Percentiles rank a stretch among this genome's conserved stretches.
Evolutionary conservation across 2,888 invertebrate genomes (phyloP).

Genomic region (Clostera curtula): DNA sequence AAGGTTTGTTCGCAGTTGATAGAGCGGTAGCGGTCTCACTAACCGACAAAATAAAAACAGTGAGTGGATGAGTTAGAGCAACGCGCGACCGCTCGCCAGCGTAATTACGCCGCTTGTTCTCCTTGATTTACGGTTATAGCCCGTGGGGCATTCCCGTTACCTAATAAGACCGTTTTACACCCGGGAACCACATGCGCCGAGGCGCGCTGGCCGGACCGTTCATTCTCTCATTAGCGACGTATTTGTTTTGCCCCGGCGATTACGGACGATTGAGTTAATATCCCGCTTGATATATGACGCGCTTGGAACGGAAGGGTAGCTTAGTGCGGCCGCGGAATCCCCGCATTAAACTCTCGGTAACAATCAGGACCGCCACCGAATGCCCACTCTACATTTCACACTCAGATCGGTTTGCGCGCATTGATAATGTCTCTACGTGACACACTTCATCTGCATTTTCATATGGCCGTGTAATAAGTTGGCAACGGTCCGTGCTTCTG

Average conservation of each 20-base stretch:
- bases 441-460: slow-evolving; percentile 4
- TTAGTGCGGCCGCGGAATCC: slow-evolving; percentile 30
- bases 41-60: slow-evolving; percentile 72
- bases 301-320: slow-evolving; percentile 49
- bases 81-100: slow-evolving; percentile 66
- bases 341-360: slow-evolving; percentile 31
- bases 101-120: slow-evolving; percentile 77
- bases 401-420: slow-evolving; percentile 13
- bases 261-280: slow-evolving; percentile 65
- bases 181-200: slow-evolving; percentile 64
- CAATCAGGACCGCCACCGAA: slow-evolving; percentile 20
- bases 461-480: slow-evolving; percentile 14
- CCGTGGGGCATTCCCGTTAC: slow-evolving; percentile 72
- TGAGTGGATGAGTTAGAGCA: slow-evolving; percentile 70
- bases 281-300: slow-evolving; percentile 57
- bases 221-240: slow-evolving; percentile 68
- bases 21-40: slow-evolving; percentile 60
- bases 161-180: slow-evolving; percentile 74
- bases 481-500: slow-evolving; percentile 12
- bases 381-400: slow-evolving; percentile 23
- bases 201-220: slow-evolving; percentile 48
- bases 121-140: slow-evolving; percentile 76
- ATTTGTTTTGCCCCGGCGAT: slow-evolving; percentile 62
- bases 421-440: no score
- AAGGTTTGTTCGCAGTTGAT: slow-evolving; percentile 66